Evolutionary conservation across 2,888 invertebrate species (phyloP).

Genomic region (Embidobia sp.): DNA sequence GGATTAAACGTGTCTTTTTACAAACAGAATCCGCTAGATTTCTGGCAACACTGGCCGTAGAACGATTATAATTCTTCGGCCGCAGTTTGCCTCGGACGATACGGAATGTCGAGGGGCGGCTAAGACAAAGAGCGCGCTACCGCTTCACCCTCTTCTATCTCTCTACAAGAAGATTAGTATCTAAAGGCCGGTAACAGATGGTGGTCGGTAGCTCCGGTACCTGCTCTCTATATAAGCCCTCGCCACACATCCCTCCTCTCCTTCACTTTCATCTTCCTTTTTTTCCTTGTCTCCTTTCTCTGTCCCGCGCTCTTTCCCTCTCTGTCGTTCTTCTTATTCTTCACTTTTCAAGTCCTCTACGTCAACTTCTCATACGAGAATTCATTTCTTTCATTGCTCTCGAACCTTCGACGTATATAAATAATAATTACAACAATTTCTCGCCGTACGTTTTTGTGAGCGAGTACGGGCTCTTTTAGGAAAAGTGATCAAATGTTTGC

Average conservation of each 20-base stretch:
- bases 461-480: no score
- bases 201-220: slow-evolving; percentile 73
- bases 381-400: slow-evolving; percentile 17
- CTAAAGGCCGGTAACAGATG: slow-evolving; percentile 75
- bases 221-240: slow-evolving; percentile 70
- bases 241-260: slow-evolving; percentile 56
- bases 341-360: slow-evolving; percentile 38
- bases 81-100: slow-evolving; percentile 70
- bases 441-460: no score
- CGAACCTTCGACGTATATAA: no score
- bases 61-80: slow-evolving; percentile 74
- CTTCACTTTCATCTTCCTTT: slow-evolving; percentile 49
- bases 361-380: slow-evolving; percentile 54
- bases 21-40: slow-evolving; percentile 73
- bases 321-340: slow-evolving; percentile 21
- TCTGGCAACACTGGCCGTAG: slow-evolving; percentile 68
- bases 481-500: no score
- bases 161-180: slow-evolving; percentile 74
- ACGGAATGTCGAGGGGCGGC: slow-evolving; percentile 73
- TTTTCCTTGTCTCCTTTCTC: slow-evolving; percentile 28
- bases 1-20: no score
- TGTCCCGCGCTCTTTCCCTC: slow-evolving; percentile 5
- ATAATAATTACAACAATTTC: no score
- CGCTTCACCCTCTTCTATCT: slow-evolving; percentile 70
- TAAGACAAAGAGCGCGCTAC: slow-evolving; percentile 72